A percentile compares a stretch with the other conserved stretches of the same genome.
Evolutionary conservation across 2,797 vertebrate genomes (phyloP).

Genomic region (Bradypus variegatus): DNA sequence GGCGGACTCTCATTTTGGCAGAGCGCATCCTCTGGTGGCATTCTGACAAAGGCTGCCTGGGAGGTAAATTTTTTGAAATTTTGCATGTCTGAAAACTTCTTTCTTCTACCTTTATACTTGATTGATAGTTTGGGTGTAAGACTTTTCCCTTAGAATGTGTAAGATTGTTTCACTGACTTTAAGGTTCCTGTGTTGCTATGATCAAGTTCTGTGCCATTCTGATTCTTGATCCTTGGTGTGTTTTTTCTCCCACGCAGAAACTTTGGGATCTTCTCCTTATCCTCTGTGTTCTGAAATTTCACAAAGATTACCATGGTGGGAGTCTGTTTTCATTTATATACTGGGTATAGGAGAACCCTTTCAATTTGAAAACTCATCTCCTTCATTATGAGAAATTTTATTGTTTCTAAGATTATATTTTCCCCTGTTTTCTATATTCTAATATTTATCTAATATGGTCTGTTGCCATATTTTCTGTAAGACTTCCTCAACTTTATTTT

Average conservation of each 20-base stretch:
- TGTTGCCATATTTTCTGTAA: neutral
- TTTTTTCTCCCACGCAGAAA: neutral
- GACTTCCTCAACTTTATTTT: neutral
- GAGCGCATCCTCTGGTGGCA: neutral
- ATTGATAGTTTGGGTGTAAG: neutral
- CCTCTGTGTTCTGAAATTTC: neutral
- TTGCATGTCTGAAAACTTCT: neutral
- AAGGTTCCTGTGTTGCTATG: neutral
- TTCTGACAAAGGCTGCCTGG: neutral
- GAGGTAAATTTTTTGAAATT: neutral
- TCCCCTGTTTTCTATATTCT: neutral
- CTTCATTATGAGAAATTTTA: neutral
- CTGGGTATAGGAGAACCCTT: neutral
- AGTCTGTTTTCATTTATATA: neutral
- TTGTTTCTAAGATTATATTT: neutral
- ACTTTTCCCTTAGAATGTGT: constrained; percentile 6
- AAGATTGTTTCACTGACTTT: neutral
- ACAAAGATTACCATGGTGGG: neutral
- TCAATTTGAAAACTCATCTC: neutral
- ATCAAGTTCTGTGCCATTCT: neutral
- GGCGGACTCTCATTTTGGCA: neutral
- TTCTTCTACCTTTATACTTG: neutral
- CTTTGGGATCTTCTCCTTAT: neutral
- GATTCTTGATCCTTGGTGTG: neutral
- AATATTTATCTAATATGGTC: constrained; percentile 9